Evolutionary conservation across 2,888 invertebrate genomes (phyloP).

Genomic region (Heliothis peltigera): DNA sequence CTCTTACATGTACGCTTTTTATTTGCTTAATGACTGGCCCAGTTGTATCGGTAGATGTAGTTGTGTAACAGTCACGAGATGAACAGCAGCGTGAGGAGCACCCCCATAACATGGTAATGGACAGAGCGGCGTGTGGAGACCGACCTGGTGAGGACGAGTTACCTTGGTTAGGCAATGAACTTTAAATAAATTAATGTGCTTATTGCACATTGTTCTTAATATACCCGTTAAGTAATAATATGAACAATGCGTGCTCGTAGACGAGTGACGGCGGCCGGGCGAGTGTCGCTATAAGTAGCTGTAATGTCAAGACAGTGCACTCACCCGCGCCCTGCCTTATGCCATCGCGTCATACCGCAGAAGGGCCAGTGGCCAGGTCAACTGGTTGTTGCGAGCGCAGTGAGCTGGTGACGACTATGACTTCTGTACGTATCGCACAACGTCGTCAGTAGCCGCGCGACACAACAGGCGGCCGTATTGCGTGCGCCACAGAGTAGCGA

Average conservation of each 20-base stretch:
- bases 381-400: too few relatives aligned
- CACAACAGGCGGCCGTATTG: neutral
- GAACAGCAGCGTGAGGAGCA: neutral
- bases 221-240: neutral
- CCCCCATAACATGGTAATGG: too few relatives aligned
- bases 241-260: too few relatives aligned
- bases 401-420: neutral
- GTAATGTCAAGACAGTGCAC: conserved; percentile 51
- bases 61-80: neutral
- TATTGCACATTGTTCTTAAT: neutral
- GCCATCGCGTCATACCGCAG: neutral
- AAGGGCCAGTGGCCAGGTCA: conserved; percentile 5
- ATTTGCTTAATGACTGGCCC: neutral
- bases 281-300: conserved; percentile 37
- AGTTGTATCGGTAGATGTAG: neutral
- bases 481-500: neutral
- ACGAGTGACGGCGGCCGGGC: too few relatives aligned
- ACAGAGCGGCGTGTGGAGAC: too few relatives aligned
- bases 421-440: neutral
- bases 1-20: neutral
- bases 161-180: neutral
- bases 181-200: neutral
- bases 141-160: neutral
- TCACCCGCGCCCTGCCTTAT: conserved; percentile 35
- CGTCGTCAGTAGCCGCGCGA: neutral